Base-by-base conservation (phyloP, 2,888 invertebrate species). In the Leucophenga maculata region DNA sequence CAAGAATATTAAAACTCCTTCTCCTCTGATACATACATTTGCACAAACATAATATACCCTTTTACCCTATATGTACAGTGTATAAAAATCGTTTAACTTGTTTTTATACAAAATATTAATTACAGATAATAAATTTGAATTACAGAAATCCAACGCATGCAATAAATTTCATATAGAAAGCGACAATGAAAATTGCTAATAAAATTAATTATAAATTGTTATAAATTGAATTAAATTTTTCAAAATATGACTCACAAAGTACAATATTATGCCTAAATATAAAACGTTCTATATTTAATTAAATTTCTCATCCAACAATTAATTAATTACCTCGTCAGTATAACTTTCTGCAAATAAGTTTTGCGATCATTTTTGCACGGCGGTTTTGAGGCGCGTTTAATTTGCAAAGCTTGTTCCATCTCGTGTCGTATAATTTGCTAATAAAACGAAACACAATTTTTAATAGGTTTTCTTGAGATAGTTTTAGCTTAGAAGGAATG, bases 311-410 rank as follows among this genome's bases (percentile, higher is more conserved):
- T 65, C 32, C 1, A 11, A n/a, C 14, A n/a, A 16, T 16, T 48
- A 26, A 0, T 39, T n/a, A 22, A 8, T 86, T 85, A 88, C 88
- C 88, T 88, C 75, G 88, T 86, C 72, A 88, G 77, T 85, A 88
- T 87, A 71, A 88, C 87, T 79, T 86, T 86, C 75, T 88, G 88
- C 74, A 88, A 81, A 77, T 85, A 85, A 22, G 87, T 79, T 78
- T 88, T 88, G 55, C 88, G 85, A 80, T 88, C 88, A 80, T 88
- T 88, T 84, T 88, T 88, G 75, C 88, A 87, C 39, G 87, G 87
- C 71, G 79, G 75, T 74, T 88, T 88, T 64, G 82, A 79, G 72
- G 78, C 80, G 54, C 83, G 84, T 67, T 85, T 85, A 74, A 86
- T 75, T 72, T 81, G 84, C 69, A 86, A 71, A 48, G 82, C 78